These are phyloP conservation scores for Congeria kusceri DNA, from an alignment of 2,888 invertebrate genomes.

Conservation along the genomic window DNA sequence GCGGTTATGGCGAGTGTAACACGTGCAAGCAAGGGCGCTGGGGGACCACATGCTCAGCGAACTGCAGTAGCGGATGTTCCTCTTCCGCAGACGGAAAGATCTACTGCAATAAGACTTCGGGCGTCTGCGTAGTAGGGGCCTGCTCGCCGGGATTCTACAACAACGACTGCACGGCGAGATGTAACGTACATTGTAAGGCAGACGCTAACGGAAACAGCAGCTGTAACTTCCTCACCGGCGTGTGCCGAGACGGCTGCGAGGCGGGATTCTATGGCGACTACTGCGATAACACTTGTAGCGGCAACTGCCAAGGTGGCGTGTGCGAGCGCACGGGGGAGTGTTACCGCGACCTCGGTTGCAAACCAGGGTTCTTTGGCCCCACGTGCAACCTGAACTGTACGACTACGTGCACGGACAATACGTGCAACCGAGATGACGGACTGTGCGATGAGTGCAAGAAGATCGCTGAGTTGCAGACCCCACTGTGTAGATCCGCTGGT, in stretches of 20 bases:
- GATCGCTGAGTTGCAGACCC: background rate
- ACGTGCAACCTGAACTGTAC: conserved; percentile 19
- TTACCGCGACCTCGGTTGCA: conserved; percentile 21
- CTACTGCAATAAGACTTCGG: conserved; percentile 30
- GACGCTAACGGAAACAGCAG: background rate
- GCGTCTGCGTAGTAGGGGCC: conserved; percentile 21
- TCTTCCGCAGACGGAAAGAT: conserved; percentile 18
- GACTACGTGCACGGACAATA: conserved; percentile 26
- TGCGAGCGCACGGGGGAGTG: conserved; percentile 36
- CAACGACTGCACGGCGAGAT: conserved; percentile 12
- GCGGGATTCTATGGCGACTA: conserved; percentile 21
- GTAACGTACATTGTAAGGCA: conserved; percentile 12
- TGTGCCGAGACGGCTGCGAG: conserved; percentile 36
- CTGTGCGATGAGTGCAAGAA: conserved; percentile 37
- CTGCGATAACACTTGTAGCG: conserved; percentile 20
- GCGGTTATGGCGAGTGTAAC: conserved; percentile 12
- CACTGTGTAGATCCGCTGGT: conserved; percentile 35
- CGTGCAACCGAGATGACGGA: conserved; percentile 29
- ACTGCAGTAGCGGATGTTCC: conserved; percentile 32
- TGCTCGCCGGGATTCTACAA: conserved; percentile 33
- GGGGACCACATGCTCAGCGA: conserved; percentile 7
- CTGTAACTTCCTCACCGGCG: conserved; percentile 26
- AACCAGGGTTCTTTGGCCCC: conserved; percentile 25
- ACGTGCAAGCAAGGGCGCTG: conserved; percentile 25
- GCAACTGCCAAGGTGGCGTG: conserved; percentile 14